phyloP scores from a whole-genome alignment of 2,888 invertebrate species.

The Xylota sylvarum region DNA sequence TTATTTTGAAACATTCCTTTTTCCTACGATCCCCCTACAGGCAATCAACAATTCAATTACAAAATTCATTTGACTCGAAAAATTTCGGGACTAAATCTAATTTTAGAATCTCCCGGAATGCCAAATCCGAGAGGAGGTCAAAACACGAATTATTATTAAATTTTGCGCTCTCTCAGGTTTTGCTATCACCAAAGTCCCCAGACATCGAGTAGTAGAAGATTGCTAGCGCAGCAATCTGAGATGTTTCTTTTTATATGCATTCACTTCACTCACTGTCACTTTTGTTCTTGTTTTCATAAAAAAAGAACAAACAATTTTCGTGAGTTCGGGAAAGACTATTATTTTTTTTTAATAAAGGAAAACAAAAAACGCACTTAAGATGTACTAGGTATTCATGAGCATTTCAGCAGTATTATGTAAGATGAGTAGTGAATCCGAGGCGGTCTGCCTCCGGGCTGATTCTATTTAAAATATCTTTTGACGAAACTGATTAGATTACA shows the following conservation, averaged over 20 bases:
- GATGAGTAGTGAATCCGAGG: slow-evolving; percentile 33
- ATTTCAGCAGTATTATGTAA: slow-evolving; percentile 36
- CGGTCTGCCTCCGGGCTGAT: slow-evolving; percentile 35
- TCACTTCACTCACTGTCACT: background rate
- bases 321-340: background rate
- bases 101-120: slow-evolving; percentile 14
- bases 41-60: background rate
- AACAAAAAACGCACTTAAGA: slow-evolving; percentile 21
- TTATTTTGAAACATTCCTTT: no score
- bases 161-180: background rate
- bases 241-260: background rate
- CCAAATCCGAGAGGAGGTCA: background rate
- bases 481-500: slow-evolving; percentile 73
- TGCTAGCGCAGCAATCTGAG: background rate
- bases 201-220: slow-evolving; percentile 17
- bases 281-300: slow-evolving; percentile 2
- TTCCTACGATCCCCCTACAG: no score
- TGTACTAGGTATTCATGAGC: slow-evolving; percentile 14
- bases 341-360: background rate
- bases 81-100: slow-evolving; percentile 8
- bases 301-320: background rate
- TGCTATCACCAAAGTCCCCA: slow-evolving; percentile 6
- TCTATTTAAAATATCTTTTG: slow-evolving; percentile 61
- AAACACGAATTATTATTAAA: background rate
- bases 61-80: background rate